Percentiles rank a stretch among this genome's conserved stretches.
These are phyloP conservation scores for Onychostoma macrolepis DNA, from an alignment of 2,113 vertebrate species.

Conservation along the genomic window DNA sequence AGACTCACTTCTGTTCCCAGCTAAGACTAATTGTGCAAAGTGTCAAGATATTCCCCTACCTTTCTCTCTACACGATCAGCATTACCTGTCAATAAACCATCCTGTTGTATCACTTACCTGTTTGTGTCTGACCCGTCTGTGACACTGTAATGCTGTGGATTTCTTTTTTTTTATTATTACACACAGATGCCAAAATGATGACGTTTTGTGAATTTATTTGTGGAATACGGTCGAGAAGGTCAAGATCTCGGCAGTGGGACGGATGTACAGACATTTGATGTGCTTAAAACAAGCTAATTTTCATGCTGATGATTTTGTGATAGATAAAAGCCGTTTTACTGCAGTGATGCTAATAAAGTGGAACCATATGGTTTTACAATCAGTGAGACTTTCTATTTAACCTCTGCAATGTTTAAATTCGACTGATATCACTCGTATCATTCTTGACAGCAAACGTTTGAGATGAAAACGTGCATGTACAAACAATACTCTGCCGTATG, in stretches of 20 bases:
- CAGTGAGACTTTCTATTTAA: neutral
- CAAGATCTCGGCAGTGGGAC: neutral
- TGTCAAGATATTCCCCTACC: no score
- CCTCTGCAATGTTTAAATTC: neutral
- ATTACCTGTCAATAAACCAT: no score
- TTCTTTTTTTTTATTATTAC: neutral
- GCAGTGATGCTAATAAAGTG: neutral
- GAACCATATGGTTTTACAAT: conserved; percentile 12
- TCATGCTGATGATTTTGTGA: neutral
- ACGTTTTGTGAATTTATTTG: neutral
- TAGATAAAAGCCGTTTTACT: neutral
- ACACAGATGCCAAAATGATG: neutral
- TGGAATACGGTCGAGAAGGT: neutral
- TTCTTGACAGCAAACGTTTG: neutral
- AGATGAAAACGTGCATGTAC: neutral
- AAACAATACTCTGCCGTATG: neutral
- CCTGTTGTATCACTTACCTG: no score
- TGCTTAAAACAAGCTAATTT: neutral
- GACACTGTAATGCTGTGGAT: no score
- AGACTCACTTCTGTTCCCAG: no score
- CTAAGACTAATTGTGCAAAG: no score
- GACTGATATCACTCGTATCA: neutral
- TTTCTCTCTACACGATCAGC: no score
- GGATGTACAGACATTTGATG: neutral
- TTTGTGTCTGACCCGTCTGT: no score